phyloP scores from a whole-genome alignment of 2,888 invertebrate genomes.

The Rosalia funebris region DNA sequence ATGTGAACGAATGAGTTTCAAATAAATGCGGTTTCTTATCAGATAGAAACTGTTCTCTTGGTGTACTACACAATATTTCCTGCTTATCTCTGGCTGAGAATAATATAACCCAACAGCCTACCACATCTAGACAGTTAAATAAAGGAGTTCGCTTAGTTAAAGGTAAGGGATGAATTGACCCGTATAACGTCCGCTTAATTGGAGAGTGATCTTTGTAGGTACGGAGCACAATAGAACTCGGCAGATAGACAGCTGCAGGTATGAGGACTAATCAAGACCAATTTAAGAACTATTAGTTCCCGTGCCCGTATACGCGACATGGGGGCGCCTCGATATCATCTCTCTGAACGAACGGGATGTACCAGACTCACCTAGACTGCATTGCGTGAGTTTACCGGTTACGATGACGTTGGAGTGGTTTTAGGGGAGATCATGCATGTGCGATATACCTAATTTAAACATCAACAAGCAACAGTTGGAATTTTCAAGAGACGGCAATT shows the following conservation, averaged over 20 bases:
- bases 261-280: conserved; percentile 64
- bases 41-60: no score
- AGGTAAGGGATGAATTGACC: conserved; percentile 47
- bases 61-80: no score
- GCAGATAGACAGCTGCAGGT: conserved; percentile 62
- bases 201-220: conserved; percentile 54
- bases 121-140: not conserved
- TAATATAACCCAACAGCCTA: no score
- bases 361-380: conserved; percentile 9
- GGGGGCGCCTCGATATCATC: conserved; percentile 58
- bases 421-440: conserved; percentile 47
- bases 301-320: conserved; percentile 55
- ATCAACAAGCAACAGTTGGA: conserved; percentile 49
- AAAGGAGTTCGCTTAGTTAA: not conserved
- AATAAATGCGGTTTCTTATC: no score
- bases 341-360: conserved; percentile 26
- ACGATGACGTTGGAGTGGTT: conserved; percentile 27
- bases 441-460: conserved; percentile 47
- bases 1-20: no score
- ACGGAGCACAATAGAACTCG: conserved; percentile 42
- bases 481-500: conserved; percentile 5
- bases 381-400: conserved; percentile 35
- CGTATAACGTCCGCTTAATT: conserved; percentile 54
- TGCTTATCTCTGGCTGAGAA: not conserved
- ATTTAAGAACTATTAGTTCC: conserved; percentile 63